Conservation (phyloP, 1,140 invertebrate genomes). For the Bombus pascuorum region DNA sequence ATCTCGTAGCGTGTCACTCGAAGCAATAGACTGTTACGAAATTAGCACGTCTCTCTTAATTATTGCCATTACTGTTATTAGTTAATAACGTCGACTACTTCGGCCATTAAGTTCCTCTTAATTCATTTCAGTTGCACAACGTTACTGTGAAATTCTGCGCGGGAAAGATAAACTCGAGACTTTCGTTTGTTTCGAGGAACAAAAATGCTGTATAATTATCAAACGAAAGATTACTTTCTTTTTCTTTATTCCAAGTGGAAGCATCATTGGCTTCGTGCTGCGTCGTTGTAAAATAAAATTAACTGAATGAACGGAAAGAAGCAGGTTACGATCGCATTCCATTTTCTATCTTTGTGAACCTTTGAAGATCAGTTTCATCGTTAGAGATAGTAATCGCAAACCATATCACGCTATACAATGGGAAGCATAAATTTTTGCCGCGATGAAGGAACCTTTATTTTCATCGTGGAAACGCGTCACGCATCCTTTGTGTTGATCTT, state of each 20-base stretch:
- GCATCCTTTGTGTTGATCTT: not conserved
- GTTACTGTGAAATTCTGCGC: not conserved
- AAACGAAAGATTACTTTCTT: not conserved
- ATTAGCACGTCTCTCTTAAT: not conserved
- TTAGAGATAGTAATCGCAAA: not conserved
- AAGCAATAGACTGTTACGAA: conserved; percentile 1
- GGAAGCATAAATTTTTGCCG: not conserved
- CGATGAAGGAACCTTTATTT: not conserved
- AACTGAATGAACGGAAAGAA: not conserved
- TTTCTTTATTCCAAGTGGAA: not conserved
- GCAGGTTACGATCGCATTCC: not conserved
- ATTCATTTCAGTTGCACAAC: not conserved
- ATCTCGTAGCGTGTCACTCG: conserved; percentile 1
- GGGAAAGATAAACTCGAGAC: not conserved
- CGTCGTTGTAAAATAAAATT: not conserved
- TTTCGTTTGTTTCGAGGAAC: not conserved
- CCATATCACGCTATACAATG: not conserved
- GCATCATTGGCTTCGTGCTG: not conserved
- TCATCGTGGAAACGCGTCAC: not conserved
- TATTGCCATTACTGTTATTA: not conserved
- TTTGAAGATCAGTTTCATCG: not conserved
- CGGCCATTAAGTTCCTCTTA: not conserved
- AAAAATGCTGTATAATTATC: not conserved
- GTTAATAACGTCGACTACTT: not conserved
- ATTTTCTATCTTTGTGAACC: not conserved